phyloP scores from a whole-genome alignment of 2,888 invertebrate species.

The Boloria euphrosyne region DNA sequence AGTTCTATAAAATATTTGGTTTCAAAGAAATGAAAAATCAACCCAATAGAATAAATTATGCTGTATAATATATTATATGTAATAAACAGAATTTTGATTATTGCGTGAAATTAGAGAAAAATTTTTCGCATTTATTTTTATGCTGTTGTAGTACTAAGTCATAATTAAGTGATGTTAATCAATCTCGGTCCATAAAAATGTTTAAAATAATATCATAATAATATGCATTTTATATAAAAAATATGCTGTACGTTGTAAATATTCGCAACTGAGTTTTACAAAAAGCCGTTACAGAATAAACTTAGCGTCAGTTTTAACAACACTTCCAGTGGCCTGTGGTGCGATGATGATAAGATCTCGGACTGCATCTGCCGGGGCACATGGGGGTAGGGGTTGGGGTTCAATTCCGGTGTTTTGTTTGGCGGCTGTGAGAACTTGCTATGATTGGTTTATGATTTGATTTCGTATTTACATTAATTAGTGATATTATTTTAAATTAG shows the following conservation, averaged over 20 bases:
- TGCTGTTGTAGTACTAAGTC: too few species aligned
- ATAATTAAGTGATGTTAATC: too few species aligned
- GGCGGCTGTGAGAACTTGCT: conserved; percentile 67
- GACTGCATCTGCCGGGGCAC: conserved; percentile 71
- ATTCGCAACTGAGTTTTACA: conserved; percentile 51
- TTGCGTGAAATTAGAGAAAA: too few species aligned
- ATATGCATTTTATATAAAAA: conserved; percentile 15
- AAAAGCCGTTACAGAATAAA: conserved; percentile 74
- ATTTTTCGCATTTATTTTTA: too few species aligned
- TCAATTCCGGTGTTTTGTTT: conserved; percentile 72
- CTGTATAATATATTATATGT: not conserved
- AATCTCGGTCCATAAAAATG: too few species aligned
- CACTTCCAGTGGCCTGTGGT: conserved; percentile 71
- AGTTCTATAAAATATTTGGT: not conserved
- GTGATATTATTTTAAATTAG: conserved; percentile 4
- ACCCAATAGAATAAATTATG: conserved; percentile 3
- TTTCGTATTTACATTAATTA: conserved; percentile 47
- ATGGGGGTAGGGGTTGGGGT: conserved; percentile 63
- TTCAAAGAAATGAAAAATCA: conserved; percentile 3
- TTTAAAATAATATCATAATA: not conserved
- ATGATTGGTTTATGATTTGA: conserved; percentile 74
- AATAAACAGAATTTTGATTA: too few species aligned
- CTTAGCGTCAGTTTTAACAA: conserved; percentile 68
- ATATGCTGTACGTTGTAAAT: conserved; percentile 12
- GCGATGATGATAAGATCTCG: conserved; percentile 78